Evolutionary conservation across 2,797 vertebrate species (phyloP).

Genomic region (Crenuchus spilurus): DNA sequence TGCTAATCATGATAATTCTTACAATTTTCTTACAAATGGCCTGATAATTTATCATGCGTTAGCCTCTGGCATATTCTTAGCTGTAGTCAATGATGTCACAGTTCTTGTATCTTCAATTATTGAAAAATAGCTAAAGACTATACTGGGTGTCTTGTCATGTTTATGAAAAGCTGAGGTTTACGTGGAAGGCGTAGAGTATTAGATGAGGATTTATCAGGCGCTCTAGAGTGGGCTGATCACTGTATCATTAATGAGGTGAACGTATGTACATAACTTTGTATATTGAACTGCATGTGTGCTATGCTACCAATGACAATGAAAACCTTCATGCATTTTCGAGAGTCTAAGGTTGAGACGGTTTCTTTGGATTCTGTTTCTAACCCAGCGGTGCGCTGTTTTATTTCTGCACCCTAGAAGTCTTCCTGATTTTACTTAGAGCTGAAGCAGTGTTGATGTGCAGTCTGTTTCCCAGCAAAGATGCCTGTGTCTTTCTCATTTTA

Average conservation of each 20-base stretch:
- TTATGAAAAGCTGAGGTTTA: conserved; percentile 38
- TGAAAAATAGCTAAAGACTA: conserved; percentile 1
- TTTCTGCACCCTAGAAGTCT: conserved; percentile 40
- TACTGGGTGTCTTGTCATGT: conserved; percentile 29
- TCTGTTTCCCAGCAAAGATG: conserved; percentile 6
- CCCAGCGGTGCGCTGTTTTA: not conserved
- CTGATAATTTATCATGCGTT: not conserved
- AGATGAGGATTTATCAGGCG: conserved; percentile 30
- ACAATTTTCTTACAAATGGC: not conserved
- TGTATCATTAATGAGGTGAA: conserved; percentile 41
- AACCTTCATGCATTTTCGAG: conserved; percentile 74
- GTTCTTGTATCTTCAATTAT: no score
- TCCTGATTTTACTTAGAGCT: conserved; percentile 43
- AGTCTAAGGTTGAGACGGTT: conserved; percentile 34
- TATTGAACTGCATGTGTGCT: conserved; percentile 77
- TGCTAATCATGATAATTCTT: not conserved
- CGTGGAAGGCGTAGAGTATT: conserved; percentile 22
- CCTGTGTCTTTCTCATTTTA: conserved; percentile 1
- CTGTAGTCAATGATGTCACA: conserved; percentile 7
- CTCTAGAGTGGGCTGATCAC: conserved; percentile 13
- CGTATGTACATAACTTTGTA: conserved; percentile 72
- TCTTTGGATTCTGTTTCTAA: not conserved
- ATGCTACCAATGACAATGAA: conserved; percentile 71
- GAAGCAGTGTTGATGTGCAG: conserved; percentile 22
- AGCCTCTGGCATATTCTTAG: conserved; percentile 16